Evolutionary conservation across 2,113 vertebrate species (phyloP).

Genomic region (Alectura lathami): DNA sequence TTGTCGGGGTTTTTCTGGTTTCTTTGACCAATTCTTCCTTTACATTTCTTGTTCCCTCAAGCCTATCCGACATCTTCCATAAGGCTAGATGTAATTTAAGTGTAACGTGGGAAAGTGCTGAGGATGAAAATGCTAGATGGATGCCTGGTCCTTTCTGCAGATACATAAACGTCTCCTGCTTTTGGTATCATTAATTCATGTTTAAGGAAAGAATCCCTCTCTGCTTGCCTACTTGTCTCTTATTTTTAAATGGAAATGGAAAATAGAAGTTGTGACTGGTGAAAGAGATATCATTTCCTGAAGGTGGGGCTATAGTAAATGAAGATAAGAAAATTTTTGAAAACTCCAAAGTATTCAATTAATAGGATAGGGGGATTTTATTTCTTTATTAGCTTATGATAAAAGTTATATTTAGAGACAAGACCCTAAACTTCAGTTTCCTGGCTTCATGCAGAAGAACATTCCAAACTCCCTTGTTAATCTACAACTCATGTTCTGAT

Average conservation of each 20-base stretch:
- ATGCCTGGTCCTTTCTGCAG: background rate
- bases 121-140: background rate
- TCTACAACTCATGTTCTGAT: background rate
- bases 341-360: background rate
- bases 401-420: background rate
- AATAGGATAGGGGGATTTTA: background rate
- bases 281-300: background rate
- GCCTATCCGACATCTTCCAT: background rate
- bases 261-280: background rate
- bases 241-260: conserved; percentile 10
- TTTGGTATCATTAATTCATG: background rate
- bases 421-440: background rate
- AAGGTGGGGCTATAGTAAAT: background rate
- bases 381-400: background rate
- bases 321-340: background rate
- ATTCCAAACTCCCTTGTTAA: background rate
- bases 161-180: background rate
- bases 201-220: background rate
- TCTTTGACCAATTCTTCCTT: background rate
- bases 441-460: background rate
- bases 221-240: background rate
- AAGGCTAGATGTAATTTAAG: background rate
- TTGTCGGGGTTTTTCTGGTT: background rate
- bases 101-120: background rate
- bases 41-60: background rate